Conservation (phyloP, 2,888 invertebrate species). For the Lycia hirtaria region DNA sequence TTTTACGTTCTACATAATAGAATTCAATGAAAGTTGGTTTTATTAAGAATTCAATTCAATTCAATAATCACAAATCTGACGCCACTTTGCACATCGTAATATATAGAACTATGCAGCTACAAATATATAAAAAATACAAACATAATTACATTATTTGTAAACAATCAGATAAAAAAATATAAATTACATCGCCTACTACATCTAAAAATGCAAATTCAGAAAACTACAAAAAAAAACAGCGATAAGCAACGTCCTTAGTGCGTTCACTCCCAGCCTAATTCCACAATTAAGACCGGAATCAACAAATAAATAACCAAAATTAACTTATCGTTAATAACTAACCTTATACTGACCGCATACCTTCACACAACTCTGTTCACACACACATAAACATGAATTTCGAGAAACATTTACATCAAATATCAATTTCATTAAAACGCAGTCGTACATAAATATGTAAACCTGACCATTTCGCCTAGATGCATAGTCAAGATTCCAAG, state of each 20-base stretch:
- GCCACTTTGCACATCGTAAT: no score
- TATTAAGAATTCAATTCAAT: no score
- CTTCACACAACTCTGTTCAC: constrained; percentile 16
- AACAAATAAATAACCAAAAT: constrained; percentile 51
- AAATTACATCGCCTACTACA: no score
- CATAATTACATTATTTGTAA: no score
- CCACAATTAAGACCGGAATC: constrained; percentile 36
- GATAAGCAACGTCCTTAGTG: not conserved
- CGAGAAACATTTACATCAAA: constrained; percentile 7
- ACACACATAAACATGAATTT: constrained; percentile 1
- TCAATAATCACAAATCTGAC: no score
- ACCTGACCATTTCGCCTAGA: constrained; percentile 7
- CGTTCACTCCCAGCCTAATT: constrained; percentile 38
- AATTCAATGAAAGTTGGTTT: no score
- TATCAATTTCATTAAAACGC: constrained; percentile 2
- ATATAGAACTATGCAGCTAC: no score
- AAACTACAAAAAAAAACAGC: not conserved
- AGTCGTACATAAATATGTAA: constrained; percentile 8
- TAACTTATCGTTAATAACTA: constrained; percentile 22
- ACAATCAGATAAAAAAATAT: no score
- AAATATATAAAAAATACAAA: no score
- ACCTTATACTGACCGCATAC: constrained; percentile 28
- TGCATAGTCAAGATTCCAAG: constrained; percentile 1
- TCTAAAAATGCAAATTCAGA: not conserved
- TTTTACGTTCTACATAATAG: no score